Conservation (phyloP, 2,888 invertebrate genomes). For the Tetramorium bicarinatum region DNA sequence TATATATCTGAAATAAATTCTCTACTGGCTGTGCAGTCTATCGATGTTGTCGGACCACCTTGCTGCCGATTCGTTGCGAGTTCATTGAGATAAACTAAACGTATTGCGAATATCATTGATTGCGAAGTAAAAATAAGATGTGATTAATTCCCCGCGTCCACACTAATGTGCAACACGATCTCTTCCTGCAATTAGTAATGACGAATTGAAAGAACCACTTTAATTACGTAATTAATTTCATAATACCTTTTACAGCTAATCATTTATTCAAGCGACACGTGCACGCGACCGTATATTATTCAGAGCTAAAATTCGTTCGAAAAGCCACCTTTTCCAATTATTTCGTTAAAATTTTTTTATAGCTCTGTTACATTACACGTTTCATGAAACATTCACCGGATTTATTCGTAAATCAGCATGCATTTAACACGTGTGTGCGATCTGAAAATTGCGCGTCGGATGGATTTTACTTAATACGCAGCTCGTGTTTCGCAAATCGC, state of each 20-base stretch:
- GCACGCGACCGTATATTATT: not conserved
- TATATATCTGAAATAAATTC: slow-evolving; percentile 44
- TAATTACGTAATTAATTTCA: not conserved
- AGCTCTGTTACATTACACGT: not conserved
- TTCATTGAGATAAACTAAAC: slow-evolving; percentile 36
- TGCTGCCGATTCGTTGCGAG: slow-evolving; percentile 6
- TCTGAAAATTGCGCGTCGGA: not conserved
- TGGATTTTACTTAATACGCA: not conserved
- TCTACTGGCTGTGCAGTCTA: not conserved
- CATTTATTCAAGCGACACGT: not conserved
- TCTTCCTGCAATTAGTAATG: not conserved
- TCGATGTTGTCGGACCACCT: slow-evolving; percentile 31
- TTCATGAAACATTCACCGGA: not conserved
- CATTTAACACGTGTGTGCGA: not conserved
- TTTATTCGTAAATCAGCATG: slow-evolving; percentile 7
- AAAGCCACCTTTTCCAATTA: not conserved
- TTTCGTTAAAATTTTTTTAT: not conserved
- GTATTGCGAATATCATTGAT: slow-evolving; percentile 24
- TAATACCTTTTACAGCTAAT: slow-evolving; percentile 14
- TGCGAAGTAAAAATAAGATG: not conserved
- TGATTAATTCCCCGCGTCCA: slow-evolving; percentile 13
- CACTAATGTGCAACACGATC: not conserved
- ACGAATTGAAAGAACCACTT: slow-evolving; percentile 9
- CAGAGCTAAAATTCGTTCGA: not conserved
- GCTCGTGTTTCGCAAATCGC: slow-evolving; percentile 9